Base-by-base conservation (phyloP, 2,113 vertebrate genomes). In the Trinectes maculatus region DNA sequence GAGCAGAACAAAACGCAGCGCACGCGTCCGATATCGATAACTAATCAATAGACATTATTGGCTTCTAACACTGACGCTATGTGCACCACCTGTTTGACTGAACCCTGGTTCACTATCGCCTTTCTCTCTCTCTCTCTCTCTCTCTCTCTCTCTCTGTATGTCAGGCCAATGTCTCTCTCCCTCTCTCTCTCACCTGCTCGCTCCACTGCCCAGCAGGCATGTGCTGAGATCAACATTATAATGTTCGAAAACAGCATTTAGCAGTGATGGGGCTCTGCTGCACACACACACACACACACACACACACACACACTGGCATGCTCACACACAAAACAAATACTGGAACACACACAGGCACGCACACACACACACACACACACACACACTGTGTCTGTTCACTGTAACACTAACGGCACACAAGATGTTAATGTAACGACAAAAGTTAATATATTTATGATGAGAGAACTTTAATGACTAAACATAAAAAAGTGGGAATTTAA, bases 151-250 rank as follows among this genome's bases (percentile, higher is more conserved):
- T 68, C 79, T 58, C 78, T 44, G 19, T 22, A 4, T 24, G 9
- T 44, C 43, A 19, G n/a, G n/a, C 39, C n/a, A n/a, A n/a, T n/a
- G n/a, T n/a, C n/a, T n/a, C n/a, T n/a, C 62, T 42, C 6, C 59
- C 48, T 78, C 79, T 63, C 80, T 58, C 80, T 77, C 87, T 88
- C 91, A 86, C 89, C 88, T 85, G 82, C 84, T 91, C 90, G 89
- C 91, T 87, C 83, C 87, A 79, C 83, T 85, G 89, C 75, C 69
- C 87, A 87, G 83, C 85, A 88, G 91, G 90, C 89, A 92, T 92
- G 89, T 93, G 92, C 92, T 93, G 91, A 93, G 88, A 89, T 92
- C 89, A 67, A 92, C 92, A 91, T 86, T 92, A 92, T 90, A 86
- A 91, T 80, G 84, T 74, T 88, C 76, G 77, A 91, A 92, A 92